These are phyloP conservation scores for Cygnus buccinator DNA, from an alignment of 2,113 vertebrate species.

Conservation along the genomic window DNA sequence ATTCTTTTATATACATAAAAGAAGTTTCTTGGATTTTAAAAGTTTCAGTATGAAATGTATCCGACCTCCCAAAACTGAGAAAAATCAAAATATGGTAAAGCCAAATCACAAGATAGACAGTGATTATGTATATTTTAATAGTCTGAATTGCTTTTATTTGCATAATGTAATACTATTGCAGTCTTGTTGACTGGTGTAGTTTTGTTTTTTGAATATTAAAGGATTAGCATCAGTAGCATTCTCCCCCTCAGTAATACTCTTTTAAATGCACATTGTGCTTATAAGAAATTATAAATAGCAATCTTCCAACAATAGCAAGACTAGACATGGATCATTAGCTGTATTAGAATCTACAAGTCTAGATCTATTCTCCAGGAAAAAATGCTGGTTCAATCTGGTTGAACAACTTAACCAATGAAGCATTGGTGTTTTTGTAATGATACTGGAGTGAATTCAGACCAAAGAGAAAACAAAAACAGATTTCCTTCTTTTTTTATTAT, in stretches of 20 bases:
- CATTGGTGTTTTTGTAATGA: slow-evolving; percentile 27
- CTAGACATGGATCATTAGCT: slow-evolving; percentile 36
- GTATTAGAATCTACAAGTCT: slow-evolving; percentile 1
- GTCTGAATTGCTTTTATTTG: neutral
- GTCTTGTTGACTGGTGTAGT: neutral
- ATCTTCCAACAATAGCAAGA: slow-evolving; percentile 11
- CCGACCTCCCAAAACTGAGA: neutral
- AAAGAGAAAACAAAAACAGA: neutral
- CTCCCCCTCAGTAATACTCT: neutral
- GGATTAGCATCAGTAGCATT: neutral
- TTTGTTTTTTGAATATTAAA: neutral
- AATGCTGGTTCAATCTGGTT: slow-evolving; percentile 20
- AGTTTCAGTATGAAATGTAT: neutral
- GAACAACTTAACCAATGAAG: neutral
- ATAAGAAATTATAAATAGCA: slow-evolving; percentile 29
- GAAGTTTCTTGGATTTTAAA: neutral
- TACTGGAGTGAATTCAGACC: neutral
- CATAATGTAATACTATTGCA: neutral
- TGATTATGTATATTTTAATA: neutral
- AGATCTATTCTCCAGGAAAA: slow-evolving; percentile 31
- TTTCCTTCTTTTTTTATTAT: neutral
- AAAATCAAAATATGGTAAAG: neutral
- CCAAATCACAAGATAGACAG: neutral
- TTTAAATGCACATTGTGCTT: neutral
- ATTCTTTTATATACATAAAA: neutral